Evolutionary conservation across 2,888 invertebrate genomes (phyloP).

Genomic region (Endotricha flammealis): DNA sequence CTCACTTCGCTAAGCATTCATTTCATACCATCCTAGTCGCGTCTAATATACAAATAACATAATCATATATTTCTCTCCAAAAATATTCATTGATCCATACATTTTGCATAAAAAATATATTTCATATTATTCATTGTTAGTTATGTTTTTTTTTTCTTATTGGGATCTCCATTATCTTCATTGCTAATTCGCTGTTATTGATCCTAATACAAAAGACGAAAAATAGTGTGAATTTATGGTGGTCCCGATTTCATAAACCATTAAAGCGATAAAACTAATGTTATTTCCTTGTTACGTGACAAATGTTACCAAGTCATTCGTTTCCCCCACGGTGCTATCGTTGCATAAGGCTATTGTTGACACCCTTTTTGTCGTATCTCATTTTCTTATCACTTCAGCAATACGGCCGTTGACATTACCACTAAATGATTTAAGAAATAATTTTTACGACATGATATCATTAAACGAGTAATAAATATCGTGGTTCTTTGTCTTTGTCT

Average conservation of each 20-base stretch:
- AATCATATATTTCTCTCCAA: too few species aligned
- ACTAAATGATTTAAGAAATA: background rate
- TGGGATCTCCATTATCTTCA: too few species aligned
- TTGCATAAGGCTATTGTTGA: constrained; percentile 13
- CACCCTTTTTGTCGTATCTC: constrained; percentile 8
- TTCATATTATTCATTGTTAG: too few species aligned
- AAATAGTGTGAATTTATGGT: constrained; percentile 3
- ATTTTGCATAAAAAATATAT: too few species aligned
- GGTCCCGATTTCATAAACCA: constrained; percentile 9
- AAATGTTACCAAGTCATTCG: constrained; percentile 19
- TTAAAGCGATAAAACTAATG: constrained; percentile 22
- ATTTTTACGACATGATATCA: constrained; percentile 6
- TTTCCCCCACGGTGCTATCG: constrained; percentile 19
- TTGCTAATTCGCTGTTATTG: too few species aligned
- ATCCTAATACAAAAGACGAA: too few species aligned
- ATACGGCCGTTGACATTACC: constrained; percentile 14
- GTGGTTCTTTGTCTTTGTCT: too few species aligned
- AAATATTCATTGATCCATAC: too few species aligned
- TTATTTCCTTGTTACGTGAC: constrained; percentile 28
- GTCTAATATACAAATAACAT: too few species aligned
- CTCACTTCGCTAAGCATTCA: too few species aligned
- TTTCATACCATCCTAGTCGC: too few species aligned
- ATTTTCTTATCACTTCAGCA: constrained; percentile 4
- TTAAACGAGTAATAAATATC: background rate
- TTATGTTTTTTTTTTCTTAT: too few species aligned